Evolutionary conservation across 2,113 vertebrate genomes (phyloP).

Genomic region (Leucopternis melanops): DNA sequence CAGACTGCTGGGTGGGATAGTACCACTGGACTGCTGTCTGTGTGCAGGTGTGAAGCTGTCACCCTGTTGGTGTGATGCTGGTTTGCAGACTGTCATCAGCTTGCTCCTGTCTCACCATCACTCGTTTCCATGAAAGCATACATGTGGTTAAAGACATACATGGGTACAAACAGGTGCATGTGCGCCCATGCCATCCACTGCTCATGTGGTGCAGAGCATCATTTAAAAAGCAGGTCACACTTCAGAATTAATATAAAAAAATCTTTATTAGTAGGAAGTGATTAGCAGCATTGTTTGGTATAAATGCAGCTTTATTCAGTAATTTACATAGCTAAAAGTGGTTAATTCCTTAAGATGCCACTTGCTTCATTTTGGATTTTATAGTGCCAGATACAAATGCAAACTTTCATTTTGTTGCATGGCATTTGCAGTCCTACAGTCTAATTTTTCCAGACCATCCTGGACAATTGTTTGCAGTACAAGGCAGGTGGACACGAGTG

Average conservation of each 20-base stretch:
- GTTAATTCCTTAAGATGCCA: background rate
- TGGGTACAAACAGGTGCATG: background rate
- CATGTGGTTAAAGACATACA: background rate
- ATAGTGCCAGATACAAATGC: background rate
- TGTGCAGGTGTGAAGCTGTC: background rate
- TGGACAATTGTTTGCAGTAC: background rate
- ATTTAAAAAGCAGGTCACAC: background rate
- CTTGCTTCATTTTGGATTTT: background rate
- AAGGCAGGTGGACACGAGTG: background rate
- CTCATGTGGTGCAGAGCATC: background rate
- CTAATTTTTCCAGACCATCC: background rate
- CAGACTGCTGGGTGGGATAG: rapidly evolving
- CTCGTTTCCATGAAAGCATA: background rate
- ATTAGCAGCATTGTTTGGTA: background rate
- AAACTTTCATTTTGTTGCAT: background rate
- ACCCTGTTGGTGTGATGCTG: rapidly evolving
- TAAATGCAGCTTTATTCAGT: background rate
- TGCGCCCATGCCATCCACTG: background rate
- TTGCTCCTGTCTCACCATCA: background rate
- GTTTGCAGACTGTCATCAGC: background rate
- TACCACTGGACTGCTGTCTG: background rate
- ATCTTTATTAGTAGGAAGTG: background rate
- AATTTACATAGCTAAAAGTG: background rate
- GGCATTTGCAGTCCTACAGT: background rate
- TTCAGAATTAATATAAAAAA: background rate